phyloP scores from a whole-genome alignment of 2,797 vertebrate genomes.

The Anabacerthia variegaticeps region DNA sequence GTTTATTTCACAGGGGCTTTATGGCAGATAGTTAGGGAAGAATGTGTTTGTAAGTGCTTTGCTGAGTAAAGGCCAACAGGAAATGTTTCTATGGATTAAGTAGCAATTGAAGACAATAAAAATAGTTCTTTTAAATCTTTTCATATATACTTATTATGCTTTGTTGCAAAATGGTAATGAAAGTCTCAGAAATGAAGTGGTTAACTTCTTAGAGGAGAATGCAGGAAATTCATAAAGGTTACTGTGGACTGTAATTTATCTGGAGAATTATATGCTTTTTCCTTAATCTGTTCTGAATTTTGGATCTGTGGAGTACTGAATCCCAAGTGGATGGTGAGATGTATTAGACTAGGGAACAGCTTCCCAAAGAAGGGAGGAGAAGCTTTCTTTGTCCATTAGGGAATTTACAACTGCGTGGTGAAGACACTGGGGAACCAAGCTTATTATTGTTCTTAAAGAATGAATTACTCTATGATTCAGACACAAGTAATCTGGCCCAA shows the following conservation, averaged over 20 bases:
- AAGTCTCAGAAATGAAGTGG: background rate
- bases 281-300: background rate
- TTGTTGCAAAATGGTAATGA: background rate
- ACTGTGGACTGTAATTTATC: background rate
- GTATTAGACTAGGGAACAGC: background rate
- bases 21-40: background rate
- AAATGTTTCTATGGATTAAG: background rate
- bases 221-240: background rate
- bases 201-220: background rate
- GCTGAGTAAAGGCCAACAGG: background rate
- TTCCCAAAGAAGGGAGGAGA: background rate
- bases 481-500: background rate
- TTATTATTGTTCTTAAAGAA: background rate
- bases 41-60: background rate
- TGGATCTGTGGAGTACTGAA: background rate
- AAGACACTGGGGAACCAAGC: background rate
- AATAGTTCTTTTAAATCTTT: background rate
- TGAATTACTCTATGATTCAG: background rate
- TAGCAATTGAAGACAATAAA: background rate
- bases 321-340: background rate
- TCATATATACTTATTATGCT: background rate
- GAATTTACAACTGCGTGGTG: background rate
- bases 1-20: background rate
- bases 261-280: background rate
- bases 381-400: background rate